Conservation (phyloP, 2,888 invertebrate genomes). For the Cephus spinipes region DNA sequence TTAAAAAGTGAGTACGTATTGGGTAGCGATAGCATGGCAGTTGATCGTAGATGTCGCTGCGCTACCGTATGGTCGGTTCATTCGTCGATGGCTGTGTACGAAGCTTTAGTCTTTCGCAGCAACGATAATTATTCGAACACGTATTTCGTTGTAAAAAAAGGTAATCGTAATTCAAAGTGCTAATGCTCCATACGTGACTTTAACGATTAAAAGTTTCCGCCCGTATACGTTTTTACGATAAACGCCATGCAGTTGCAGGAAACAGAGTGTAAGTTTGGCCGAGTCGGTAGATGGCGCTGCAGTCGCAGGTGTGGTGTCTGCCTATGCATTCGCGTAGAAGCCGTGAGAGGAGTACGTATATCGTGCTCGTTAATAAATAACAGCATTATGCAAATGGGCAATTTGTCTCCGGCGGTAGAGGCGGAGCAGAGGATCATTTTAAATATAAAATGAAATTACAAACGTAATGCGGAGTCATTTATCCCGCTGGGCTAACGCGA, state of each 20-base stretch:
- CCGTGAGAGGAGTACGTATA: constrained; percentile 29
- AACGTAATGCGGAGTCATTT: constrained; percentile 56
- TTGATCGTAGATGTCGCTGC: not conserved
- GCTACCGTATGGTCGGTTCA: not conserved
- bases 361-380: constrained; percentile 58
- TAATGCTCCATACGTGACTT: not conserved
- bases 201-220: not conserved
- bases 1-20: not conserved
- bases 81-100: not conserved
- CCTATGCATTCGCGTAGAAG: not conserved
- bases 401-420: constrained; percentile 52
- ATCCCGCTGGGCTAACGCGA: constrained; percentile 45
- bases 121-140: no score
- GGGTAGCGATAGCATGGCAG: not conserved
- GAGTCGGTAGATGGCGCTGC: not conserved
- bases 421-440: constrained; percentile 45
- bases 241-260: not conserved
- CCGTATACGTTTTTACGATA: not conserved
- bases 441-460: constrained; percentile 61
- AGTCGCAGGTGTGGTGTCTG: not conserved
- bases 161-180: not conserved
- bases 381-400: constrained; percentile 60
- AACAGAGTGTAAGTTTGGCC: no score
- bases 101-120: not conserved
- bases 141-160: not conserved